These are phyloP conservation scores for Dinocampus coccinellae DNA, from an alignment of 2,888 invertebrate species.

Conservation along the genomic window DNA sequence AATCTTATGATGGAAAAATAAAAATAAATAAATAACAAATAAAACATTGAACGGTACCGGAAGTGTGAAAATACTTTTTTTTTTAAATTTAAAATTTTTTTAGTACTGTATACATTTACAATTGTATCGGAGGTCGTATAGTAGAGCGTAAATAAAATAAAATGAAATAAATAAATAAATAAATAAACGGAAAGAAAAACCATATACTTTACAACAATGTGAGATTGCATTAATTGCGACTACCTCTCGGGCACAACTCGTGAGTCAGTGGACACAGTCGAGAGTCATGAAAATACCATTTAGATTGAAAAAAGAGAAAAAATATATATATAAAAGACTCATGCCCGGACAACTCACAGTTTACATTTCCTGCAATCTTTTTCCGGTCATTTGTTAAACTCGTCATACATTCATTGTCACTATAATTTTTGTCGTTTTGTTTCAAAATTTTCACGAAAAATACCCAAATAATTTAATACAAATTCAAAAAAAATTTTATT, in stretches of 20 bases:
- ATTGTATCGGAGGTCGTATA: background rate
- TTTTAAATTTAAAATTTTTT: too few relatives aligned
- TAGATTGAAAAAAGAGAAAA: too few relatives aligned
- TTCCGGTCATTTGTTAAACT: conserved; percentile 18
- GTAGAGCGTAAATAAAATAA: background rate
- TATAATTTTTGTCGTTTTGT: background rate
- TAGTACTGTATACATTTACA: background rate
- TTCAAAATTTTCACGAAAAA: too few relatives aligned
- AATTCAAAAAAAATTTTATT: too few relatives aligned
- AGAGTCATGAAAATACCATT: conserved; percentile 20
- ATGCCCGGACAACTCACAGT: conserved; percentile 25
- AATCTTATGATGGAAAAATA: background rate
- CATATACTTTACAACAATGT: background rate
- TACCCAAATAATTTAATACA: too few relatives aligned
- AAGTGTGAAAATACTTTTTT: background rate
- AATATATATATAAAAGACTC: background rate
- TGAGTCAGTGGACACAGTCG: conserved; percentile 5
- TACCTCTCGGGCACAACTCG: background rate
- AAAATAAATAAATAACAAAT: background rate
- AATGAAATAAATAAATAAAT: background rate
- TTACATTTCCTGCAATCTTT: conserved; percentile 24
- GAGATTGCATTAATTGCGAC: conserved; percentile 1
- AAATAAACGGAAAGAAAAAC: background rate
- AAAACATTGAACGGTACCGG: too few relatives aligned
- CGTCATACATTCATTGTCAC: background rate